These are phyloP conservation scores for Lophius piscatorius DNA, from an alignment of 2,113 vertebrate genomes.

Conservation along the genomic window DNA sequence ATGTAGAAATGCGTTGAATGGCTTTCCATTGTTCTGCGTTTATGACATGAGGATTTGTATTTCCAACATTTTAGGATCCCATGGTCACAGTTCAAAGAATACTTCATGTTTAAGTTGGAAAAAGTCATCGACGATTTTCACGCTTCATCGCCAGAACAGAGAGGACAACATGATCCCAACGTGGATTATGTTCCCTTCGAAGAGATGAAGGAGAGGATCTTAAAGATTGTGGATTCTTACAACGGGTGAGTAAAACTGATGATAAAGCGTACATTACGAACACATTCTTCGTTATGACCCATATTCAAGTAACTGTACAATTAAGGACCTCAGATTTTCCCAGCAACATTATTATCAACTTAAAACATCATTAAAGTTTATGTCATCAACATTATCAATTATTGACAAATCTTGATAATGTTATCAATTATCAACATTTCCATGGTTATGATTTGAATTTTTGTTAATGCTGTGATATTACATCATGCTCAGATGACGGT, in stretches of 20 bases:
- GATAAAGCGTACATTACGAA: not conserved
- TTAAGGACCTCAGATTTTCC: too few species aligned
- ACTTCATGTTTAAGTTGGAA: slow-evolving; percentile 97
- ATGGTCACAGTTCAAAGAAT: slow-evolving; percentile 96
- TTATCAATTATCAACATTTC: too few species aligned
- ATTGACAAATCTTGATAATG: too few species aligned
- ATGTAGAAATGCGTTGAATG: too few species aligned
- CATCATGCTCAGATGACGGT: too few species aligned
- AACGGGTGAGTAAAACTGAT: slow-evolving; percentile 86
- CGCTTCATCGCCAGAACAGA: slow-evolving; percentile 88
- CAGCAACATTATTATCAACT: too few species aligned
- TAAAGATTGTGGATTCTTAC: slow-evolving; percentile 96
- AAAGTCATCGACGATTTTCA: slow-evolving; percentile 97
- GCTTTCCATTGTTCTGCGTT: slow-evolving; percentile 1
- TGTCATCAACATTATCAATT: too few species aligned
- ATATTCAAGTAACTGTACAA: too few species aligned
- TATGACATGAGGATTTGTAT: not conserved
- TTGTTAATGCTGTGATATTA: too few species aligned
- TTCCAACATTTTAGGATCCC: slow-evolving; percentile 84
- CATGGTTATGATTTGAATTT: too few species aligned
- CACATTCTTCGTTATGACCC: not conserved
- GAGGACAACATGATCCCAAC: slow-evolving; percentile 89
- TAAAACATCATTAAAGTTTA: too few species aligned
- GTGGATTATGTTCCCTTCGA: slow-evolving; percentile 96
- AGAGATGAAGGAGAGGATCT: slow-evolving; percentile 94